Evolutionary conservation across 2,113 vertebrate species (phyloP), one percentile per base, ranked within the genome.

Genomic region (Pelmatolapia mariae): DNA sequence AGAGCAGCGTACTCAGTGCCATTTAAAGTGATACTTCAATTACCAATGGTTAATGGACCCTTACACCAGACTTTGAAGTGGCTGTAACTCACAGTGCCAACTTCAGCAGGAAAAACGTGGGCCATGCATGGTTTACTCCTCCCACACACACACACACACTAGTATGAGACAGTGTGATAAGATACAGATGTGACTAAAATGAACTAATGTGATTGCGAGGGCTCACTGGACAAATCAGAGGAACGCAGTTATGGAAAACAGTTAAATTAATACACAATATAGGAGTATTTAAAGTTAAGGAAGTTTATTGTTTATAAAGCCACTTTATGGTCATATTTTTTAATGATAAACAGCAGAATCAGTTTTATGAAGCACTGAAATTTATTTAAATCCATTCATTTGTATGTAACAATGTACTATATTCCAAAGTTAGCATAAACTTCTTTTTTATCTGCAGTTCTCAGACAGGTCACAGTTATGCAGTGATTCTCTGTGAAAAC

Each of bases 21-120:
- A 83, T 93, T 89, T 91, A 87, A 93, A 91, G 82, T 91, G 89
- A 95, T 93, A 94, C 63, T 91, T 94, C 93, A 95, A 94, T 94
- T 93, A 95, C 89, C 73, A 18, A 85, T 85, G 81, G 86, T 91
- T 95, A 94, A 93, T 93, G 89, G 89, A 93, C 73, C 91, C 89
- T 91, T 84, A 92, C 83, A 89, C n/a, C 83, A 86, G 71, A 84
- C 91, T 93, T 88, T 92, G 92, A 95, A 88, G 93, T 82, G 91
- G 90, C 86, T 89, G 83, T 88, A 89, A 91, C 81, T 91, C 83
- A 87, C 89, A 36, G 80, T 87, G 83, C 82, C 84, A 53, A 66
- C 47, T 47, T 76, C 59, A 61, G 79, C 79, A 38, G 85, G 79
- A 80, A 68, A 82, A 89, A 81, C 16, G 56, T 81, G 78, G 82